A percentile compares a stretch with the other conserved stretches of the same genome.
phyloP scores from a whole-genome alignment of 2,113 vertebrate species.

The Notarius quadriscutis region DNA sequence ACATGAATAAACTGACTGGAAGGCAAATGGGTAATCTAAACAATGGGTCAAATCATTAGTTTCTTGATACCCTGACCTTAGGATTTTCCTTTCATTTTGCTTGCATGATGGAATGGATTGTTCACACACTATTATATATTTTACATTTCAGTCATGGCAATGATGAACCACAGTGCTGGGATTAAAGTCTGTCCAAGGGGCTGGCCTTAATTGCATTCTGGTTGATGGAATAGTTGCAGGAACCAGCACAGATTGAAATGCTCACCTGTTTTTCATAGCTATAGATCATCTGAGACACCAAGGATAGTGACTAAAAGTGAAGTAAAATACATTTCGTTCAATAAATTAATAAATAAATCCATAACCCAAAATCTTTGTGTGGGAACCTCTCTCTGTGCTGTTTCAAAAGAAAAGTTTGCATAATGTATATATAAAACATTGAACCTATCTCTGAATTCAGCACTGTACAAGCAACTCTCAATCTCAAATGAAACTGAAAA shows the following conservation, averaged over 20 bases:
- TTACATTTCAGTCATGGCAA: neutral
- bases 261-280: neutral
- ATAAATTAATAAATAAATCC: neutral
- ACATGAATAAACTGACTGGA: constrained; percentile 13
- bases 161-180: neutral
- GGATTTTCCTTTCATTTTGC: neutral
- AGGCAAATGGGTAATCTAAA: constrained; percentile 3
- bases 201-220: constrained; percentile 20
- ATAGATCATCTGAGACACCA: neutral
- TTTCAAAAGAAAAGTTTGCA: neutral
- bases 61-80: neutral
- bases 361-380: neutral
- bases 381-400: neutral
- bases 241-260: neutral
- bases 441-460: neutral
- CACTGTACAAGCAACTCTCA: neutral
- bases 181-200: constrained; percentile 11
- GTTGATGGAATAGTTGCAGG: constrained; percentile 11
- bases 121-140: neutral
- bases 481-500: constrained; percentile 10
- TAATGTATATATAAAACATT: neutral
- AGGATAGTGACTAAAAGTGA: neutral
- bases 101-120: neutral
- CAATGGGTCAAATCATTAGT: constrained; percentile 19
- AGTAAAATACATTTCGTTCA: neutral